Base-by-base conservation (phyloP, 2,797 vertebrate species). In the Amblyraja radiata region DNA sequence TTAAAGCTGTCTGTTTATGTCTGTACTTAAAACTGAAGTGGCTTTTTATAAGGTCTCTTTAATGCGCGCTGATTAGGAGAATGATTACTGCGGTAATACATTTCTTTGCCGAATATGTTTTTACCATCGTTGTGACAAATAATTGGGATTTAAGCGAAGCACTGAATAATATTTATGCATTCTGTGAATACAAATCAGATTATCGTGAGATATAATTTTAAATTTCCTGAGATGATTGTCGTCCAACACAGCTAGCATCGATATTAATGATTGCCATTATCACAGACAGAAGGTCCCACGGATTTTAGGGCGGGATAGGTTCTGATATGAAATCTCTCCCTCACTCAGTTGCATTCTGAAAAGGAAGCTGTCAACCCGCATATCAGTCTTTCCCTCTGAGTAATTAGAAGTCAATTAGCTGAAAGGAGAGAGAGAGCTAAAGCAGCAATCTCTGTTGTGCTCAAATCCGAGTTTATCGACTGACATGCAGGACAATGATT, bases 1-100 rank as follows among this genome's bases (percentile, higher is more conserved):
- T 92, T 92, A 92, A 76, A 46, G 39, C 23, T 92, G 71, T 58
- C 71, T 92, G 90, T 76, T 92, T 92, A 58, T 92, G 46, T 76
- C 23, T 76, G 32, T 92, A 76, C 71, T 92, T 92, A 54, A 74
- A 92, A 54, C 10, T 76, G 90, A 92, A 92, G 90, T 74, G 90
- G 71, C 14, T 54, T 46, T 46, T 92, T 76, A 92, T 76, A 74
- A 90, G 65, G 16, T 71, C 68, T 46, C 36, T 74, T 91, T 74
- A 74, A 54, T 28, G 13, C 46, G 90, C 39, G 6, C 73, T 74
- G 71, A 92, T 92, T 92, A 14, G 86, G n/a, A 90, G 63, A 39
- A 90, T 71, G 86, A 90, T 68, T 21, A 54, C 90, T 28, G 25
- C 10, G 16, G 90, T 28, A 88, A 73, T 39, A 54, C 6, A 74